phyloP scores from a whole-genome alignment of 1,140 invertebrate species.

The Helicoverpa armigera region DNA sequence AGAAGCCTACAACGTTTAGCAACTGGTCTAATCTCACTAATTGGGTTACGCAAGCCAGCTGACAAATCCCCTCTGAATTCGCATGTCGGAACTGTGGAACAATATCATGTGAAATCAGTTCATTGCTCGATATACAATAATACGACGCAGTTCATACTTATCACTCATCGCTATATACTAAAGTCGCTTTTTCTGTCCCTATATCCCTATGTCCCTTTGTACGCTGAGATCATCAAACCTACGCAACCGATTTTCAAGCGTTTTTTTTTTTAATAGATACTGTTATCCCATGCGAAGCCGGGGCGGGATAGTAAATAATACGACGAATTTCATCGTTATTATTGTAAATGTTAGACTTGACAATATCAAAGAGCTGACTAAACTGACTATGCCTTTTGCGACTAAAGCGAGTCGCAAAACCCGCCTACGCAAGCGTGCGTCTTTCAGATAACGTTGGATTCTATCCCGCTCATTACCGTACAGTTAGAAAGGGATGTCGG shows the following conservation, averaged over 20 bases:
- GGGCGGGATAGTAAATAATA: no score
- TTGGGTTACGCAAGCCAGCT: slow-evolving; percentile 9
- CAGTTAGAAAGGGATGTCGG: not conserved
- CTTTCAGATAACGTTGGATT: slow-evolving; percentile 36
- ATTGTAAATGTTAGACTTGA: not conserved
- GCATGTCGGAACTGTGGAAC: not conserved
- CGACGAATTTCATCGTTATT: not conserved
- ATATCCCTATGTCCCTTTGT: no score
- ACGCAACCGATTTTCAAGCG: not conserved
- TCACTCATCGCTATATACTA: no score
- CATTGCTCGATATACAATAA: no score
- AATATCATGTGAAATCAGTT: no score
- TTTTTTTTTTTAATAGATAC: no score
- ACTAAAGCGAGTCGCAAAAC: not conserved
- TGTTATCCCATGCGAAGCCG: no score
- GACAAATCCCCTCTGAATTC: not conserved
- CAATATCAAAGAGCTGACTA: not conserved
- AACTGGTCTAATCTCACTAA: slow-evolving; percentile 14
- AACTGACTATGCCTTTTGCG: not conserved
- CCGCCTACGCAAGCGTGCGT: slow-evolving; percentile 29
- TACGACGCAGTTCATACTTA: not conserved
- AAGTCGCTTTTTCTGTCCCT: no score
- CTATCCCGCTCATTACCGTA: slow-evolving; percentile 16
- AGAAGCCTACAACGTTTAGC: not conserved
- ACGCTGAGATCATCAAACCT: no score